Evolutionary conservation across 37 sponge, comb jelly and placozoan genomes (phyloP), one percentile per base, ranked within the genome.

Genomic region (Axinella damicornis): DNA sequence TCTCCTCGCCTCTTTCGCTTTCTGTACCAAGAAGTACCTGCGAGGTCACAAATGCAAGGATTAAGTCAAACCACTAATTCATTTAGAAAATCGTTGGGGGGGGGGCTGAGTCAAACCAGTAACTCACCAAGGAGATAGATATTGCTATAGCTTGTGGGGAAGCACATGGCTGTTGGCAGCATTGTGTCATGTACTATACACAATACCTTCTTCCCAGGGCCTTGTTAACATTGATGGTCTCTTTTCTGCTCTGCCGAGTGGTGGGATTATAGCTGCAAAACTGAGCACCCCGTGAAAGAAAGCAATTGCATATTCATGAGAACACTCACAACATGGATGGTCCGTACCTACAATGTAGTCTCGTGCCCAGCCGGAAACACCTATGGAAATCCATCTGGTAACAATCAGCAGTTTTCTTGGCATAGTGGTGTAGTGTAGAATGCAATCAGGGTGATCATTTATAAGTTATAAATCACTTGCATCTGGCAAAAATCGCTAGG

Each of bases 11-110:
- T 90, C 93, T 53, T 90, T 96, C 0, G 93, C 95, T 68, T 93
- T 92, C 83, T 96, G 95, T 55, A 96, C 87, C 74, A 94, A 41
- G 58, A 81, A 92, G 62, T 96, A 98, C 41, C 99, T 93, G 41
- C 34, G 57, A 15, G 52, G 5, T 4, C 20, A 52, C 17, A 6
- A 77, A 5, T 13, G 25, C n/a, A 54, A 40, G 12, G n/a, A n/a
- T 31, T 32, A 37, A 11, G 65, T 27, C 62, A 18, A n/a, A 15
- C n/a, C 2, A 66, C n/a, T n/a, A n/a, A n/a, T n/a, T n/a, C 9
- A 52, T 25, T 22, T n/a, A 18, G 35, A 11, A 73, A 46, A 39
- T 79, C n/a, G n/a, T n/a, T n/a, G n/a, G n/a, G n/a, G n/a, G n/a
- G 46, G 46, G 4, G 46, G 22, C 30, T 54, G 57, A 53, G 4